These are phyloP conservation scores for Euglossa dilemma DNA, from an alignment of 1,140 invertebrate genomes.

Conservation along the genomic window DNA sequence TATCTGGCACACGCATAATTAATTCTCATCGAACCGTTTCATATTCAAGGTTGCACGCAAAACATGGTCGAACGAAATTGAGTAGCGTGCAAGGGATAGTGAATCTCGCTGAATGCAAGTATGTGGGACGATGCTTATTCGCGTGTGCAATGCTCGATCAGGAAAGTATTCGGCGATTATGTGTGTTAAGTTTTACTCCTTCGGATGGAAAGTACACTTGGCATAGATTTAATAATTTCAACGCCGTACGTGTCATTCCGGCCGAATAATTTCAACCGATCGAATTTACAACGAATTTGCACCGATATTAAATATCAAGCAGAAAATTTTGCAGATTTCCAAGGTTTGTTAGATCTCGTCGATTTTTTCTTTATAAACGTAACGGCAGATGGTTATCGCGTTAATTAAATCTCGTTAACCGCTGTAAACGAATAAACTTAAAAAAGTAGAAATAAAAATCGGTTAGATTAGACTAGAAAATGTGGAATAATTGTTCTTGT, in stretches of 20 bases:
- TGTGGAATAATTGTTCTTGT: too few relatives aligned
- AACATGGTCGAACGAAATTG: not conserved
- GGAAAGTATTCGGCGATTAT: constrained; percentile 22
- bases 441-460: too few relatives aligned
- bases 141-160: not conserved
- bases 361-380: too few relatives aligned
- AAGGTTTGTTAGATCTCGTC: too few relatives aligned
- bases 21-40: not conserved
- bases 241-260: not conserved
- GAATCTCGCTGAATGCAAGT: constrained; percentile 17
- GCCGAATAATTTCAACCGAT: not conserved
- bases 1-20: not conserved
- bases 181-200: constrained; percentile 6
- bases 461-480: too few relatives aligned
- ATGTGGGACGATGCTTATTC: constrained; percentile 1
- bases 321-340: too few relatives aligned
- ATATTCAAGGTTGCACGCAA: not conserved
- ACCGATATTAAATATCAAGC: too few relatives aligned
- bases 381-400: too few relatives aligned
- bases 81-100: constrained; percentile 13
- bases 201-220: constrained; percentile 4
- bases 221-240: constrained; percentile 2
- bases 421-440: too few relatives aligned
- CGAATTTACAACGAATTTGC: not conserved
- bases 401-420: too few relatives aligned